Conservation (phyloP, 1,140 invertebrate species). For the Adoxophyes honmai region DNA sequence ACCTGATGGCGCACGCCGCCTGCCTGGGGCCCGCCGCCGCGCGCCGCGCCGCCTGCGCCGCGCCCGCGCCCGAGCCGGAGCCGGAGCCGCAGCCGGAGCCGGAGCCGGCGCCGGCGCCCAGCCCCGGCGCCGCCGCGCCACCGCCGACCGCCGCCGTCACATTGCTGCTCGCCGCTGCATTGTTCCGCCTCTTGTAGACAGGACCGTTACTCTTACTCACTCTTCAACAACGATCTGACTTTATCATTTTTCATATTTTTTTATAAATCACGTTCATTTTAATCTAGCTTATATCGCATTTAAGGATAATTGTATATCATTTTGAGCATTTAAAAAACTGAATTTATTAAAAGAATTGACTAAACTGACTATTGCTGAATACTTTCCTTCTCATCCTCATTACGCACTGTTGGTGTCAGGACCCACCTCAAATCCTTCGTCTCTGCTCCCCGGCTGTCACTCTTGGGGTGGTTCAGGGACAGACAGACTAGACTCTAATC, state of each 20-base stretch:
- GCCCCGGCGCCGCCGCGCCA: constrained; percentile 11
- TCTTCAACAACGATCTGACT: not conserved
- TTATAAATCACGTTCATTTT: not conserved
- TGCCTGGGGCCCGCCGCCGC: constrained; percentile 22
- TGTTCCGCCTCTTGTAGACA: not conserved
- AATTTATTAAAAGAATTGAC: no score
- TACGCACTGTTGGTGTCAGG: no score
- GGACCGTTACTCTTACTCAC: not conserved
- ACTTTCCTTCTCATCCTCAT: no score
- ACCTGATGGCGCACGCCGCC: constrained; percentile 73
- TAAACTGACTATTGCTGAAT: no score
- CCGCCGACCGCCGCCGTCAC: not conserved
- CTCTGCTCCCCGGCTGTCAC: no score
- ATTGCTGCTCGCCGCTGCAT: not conserved
- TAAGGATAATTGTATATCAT: not conserved
- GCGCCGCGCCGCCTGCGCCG: constrained; percentile 27
- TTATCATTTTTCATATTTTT: not conserved
- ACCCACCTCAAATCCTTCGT: no score
- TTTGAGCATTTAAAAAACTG: no score
- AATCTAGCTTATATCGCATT: no score
- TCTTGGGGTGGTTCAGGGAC: no score
- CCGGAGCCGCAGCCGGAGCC: no score
- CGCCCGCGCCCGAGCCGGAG: not conserved
- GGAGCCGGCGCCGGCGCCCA: not conserved
- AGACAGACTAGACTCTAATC: no score